phyloP scores from a whole-genome alignment of 2,888 invertebrate species.

The Microplitis deprimator region DNA sequence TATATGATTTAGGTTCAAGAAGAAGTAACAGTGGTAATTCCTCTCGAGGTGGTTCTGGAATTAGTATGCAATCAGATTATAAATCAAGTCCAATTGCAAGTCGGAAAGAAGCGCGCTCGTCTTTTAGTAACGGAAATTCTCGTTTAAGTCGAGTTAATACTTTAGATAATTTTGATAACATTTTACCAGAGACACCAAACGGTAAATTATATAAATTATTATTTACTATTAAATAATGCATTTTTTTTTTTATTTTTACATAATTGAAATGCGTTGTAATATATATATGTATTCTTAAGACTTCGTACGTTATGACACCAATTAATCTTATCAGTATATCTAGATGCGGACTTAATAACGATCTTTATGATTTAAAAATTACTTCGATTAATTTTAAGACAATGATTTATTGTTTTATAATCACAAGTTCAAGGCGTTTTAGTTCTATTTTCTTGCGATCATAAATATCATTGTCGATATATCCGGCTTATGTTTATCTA shows the following conservation, averaged over 20 bases:
- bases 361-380: conserved; percentile 20
- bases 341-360: conserved; percentile 45
- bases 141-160: conserved; percentile 52
- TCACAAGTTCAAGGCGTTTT: conserved; percentile 23
- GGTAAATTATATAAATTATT: conserved; percentile 44
- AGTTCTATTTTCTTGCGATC: conserved; percentile 13
- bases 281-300: conserved; percentile 39
- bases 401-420: conserved; percentile 28
- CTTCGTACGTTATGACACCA: conserved; percentile 45
- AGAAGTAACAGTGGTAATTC: conserved; percentile 75
- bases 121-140: conserved; percentile 52
- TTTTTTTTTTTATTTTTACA: neutral
- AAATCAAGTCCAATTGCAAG: conserved; percentile 62
- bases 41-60: conserved; percentile 74
- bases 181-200: conserved; percentile 52
- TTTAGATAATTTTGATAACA: conserved; percentile 57
- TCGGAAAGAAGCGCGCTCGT: conserved; percentile 57
- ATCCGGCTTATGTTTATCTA: conserved; percentile 25
- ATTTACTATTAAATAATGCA: neutral
- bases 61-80: conserved; percentile 73
- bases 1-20: conserved; percentile 69
- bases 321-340: conserved; percentile 49
- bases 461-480: conserved; percentile 44
- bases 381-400: conserved; percentile 37
- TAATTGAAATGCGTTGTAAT: neutral